phyloP scores from a whole-genome alignment of 1,140 invertebrate species.

The Parasteatoda tepidariorum region DNA sequence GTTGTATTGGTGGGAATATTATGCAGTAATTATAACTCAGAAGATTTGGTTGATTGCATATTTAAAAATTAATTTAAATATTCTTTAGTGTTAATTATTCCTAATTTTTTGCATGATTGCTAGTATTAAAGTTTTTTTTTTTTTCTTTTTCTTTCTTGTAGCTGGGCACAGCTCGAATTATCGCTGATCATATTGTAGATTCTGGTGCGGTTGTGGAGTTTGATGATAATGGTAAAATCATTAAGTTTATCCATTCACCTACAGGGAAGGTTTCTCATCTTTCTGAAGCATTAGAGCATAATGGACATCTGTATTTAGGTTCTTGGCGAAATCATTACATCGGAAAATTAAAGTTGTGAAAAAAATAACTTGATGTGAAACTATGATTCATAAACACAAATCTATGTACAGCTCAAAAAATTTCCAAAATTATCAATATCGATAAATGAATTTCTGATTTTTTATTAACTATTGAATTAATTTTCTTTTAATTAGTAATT shows the following conservation, averaged over 20 bases:
- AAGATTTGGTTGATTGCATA: no score
- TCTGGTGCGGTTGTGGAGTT: conserved; percentile 73
- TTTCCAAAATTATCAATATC: no score
- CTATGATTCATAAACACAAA: no score
- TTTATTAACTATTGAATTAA: no score
- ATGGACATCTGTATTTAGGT: conserved; percentile 74
- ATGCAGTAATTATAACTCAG: no score
- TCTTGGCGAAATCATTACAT: conserved; percentile 79
- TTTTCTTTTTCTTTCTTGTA: conserved; percentile 27
- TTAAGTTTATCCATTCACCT: conserved; percentile 69
- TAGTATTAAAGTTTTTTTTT: background rate
- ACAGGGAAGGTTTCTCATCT: conserved; percentile 64
- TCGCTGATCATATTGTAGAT: conserved; percentile 64
- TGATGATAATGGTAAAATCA: conserved; percentile 76
- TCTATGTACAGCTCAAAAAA: no score
- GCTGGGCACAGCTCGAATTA: conserved; percentile 46
- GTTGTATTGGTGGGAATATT: no score
- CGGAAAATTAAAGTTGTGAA: conserved; percentile 72
- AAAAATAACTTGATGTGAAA: no score
- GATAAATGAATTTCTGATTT: no score
- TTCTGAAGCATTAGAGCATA: conserved; percentile 67
- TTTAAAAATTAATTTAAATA: no score
- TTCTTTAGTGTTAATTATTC: no score
- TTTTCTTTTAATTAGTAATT: no score
- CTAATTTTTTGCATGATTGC: background rate